Evolutionary conservation across 1,140 invertebrate species (phyloP), one percentile per base, ranked within the genome.

Genomic region (Lasaia peninsularis): DNA sequence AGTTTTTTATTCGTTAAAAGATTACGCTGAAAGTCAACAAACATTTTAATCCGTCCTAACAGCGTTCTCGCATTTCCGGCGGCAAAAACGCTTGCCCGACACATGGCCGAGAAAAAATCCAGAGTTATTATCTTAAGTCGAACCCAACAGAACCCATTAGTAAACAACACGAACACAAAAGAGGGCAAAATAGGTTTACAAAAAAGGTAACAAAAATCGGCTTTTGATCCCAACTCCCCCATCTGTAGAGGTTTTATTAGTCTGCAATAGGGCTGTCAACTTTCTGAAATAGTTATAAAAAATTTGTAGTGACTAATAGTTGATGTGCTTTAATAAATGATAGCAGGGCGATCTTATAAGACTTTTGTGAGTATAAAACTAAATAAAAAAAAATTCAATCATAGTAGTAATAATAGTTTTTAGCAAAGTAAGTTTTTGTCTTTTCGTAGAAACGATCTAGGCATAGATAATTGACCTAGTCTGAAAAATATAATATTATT

Each of bases 91-190:
- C 62, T 48, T 32, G 51, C 68, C 62, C 82, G 73, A 86, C 83
- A 86, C 77, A 86, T 86, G 86, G 81, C 62, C 75, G 75, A 79
- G 75, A 80, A 86, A 88, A 88, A 86, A 84, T 67, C 70, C 68
- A 64, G 73, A 86, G 77, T 84, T 88, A 88, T 88, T 88, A 88
- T 88, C 85, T 86, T 79, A 86, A 86, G 83, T 88, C 81, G 83
- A 85, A 86, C 78, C 81, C 80, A 88, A 83, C 85, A 84, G 82
- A 86, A 88, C 78, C 83, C 86, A 88, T 88, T 88, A 88, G 86
- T 88, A 88, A 88, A 86, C 86, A 88, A 88, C 86, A 80, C 76
- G 75, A 70, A 65, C 86, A 84, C 85, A 88, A 88, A 85, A 80
- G 80, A 86, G 83, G 78, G 81, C 86, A 81, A 84, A 88, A 88